Evolutionary conservation across 2,113 vertebrate genomes (phyloP).

Genomic region (Psittacara wagleri): DNA sequence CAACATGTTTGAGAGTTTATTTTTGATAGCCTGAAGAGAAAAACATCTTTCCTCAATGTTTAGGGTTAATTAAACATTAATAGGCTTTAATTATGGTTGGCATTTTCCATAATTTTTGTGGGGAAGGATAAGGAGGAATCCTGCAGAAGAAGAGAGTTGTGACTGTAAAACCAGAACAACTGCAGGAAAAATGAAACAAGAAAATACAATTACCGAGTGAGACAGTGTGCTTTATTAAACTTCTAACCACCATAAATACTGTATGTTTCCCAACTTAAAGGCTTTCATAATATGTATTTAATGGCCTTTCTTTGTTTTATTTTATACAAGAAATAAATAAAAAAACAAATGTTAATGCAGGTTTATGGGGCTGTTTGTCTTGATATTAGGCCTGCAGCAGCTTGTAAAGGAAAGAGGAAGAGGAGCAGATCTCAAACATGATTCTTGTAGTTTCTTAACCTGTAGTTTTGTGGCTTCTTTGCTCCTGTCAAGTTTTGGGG

Average conservation of each 20-base stretch:
- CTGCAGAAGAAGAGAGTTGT: neutral
- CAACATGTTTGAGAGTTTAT: neutral
- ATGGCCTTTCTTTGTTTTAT: neutral
- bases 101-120: constrained; percentile 33
- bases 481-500: neutral
- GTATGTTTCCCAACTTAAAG: neutral
- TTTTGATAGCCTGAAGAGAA: constrained; percentile 41
- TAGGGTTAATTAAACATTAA: constrained; percentile 58
- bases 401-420: neutral
- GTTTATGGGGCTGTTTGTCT: neutral
- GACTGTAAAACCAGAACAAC: neutral
- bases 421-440: neutral
- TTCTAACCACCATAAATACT: neutral
- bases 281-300: neutral
- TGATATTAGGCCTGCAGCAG: neutral
- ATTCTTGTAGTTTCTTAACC: neutral
- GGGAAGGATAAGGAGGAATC: neutral
- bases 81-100: constrained; percentile 38
- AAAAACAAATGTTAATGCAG: neutral
- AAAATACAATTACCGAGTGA: neutral
- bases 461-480: neutral
- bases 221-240: neutral
- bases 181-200: neutral
- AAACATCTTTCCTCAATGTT: neutral
- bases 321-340: neutral